phyloP scores from a whole-genome alignment of 2,888 invertebrate genomes.

The Lepidochrysops patricia region DNA sequence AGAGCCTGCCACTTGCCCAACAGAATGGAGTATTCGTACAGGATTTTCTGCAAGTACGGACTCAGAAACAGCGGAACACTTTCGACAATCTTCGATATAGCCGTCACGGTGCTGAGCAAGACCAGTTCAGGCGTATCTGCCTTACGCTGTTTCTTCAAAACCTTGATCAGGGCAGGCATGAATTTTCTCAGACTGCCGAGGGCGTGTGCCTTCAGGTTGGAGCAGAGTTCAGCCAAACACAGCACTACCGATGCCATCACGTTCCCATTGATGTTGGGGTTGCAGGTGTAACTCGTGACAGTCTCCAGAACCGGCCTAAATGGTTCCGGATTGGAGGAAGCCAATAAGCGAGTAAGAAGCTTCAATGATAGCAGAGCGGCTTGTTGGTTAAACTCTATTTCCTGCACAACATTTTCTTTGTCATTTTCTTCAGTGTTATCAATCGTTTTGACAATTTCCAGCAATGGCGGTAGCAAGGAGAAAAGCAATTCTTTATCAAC shows the following conservation, averaged over 20 bases:
- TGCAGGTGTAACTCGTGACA: conserved; percentile 77
- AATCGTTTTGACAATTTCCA: conserved; percentile 74
- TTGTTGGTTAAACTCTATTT: conserved; percentile 83
- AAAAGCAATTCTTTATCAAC: conserved; percentile 68
- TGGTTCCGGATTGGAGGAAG: conserved; percentile 77
- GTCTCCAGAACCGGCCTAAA: conserved; percentile 82
- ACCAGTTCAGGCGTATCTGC: conserved; percentile 75
- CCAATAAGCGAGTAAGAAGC: conserved; percentile 83
- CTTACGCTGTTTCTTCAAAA: conserved; percentile 77
- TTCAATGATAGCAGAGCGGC: conserved; percentile 88
- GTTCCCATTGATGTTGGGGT: conserved; percentile 68
- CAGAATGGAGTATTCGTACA: conserved; percentile 78
- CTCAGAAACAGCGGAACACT: conserved; percentile 88
- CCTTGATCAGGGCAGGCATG: conserved; percentile 82
- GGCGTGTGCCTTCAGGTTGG: conserved; percentile 83
- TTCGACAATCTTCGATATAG: conserved; percentile 87
- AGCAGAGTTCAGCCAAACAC: conserved; percentile 86
- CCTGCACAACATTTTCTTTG: conserved; percentile 58
- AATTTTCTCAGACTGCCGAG: conserved; percentile 83
- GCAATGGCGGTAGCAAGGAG: conserved; percentile 75
- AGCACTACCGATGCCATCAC: conserved; percentile 83
- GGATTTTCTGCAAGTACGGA: conserved; percentile 84
- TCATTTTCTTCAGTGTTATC: conserved; percentile 46
- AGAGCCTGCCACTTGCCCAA: conserved; percentile 64
- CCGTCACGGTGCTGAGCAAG: conserved; percentile 83